phyloP scores from a whole-genome alignment of 2,888 invertebrate species.

The Microchrysa polita region DNA sequence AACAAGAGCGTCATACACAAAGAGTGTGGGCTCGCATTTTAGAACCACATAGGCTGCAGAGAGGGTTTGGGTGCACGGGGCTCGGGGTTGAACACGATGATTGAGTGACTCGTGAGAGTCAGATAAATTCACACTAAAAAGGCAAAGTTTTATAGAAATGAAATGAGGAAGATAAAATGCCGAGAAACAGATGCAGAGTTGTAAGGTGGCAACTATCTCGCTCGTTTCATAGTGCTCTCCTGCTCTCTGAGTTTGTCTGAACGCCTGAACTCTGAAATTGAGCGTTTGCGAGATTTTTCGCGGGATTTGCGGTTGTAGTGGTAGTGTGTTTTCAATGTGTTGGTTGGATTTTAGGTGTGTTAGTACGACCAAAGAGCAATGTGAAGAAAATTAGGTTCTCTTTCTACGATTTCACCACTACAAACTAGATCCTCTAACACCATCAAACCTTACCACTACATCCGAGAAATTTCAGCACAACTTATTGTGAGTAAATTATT shows the following conservation, averaged over 20 bases:
- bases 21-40: not conserved
- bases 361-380: too few relatives aligned
- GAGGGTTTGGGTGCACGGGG: constrained; percentile 4
- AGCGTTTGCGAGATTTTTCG: not conserved
- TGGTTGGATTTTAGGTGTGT: not conserved
- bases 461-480: not conserved
- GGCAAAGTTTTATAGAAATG: constrained; percentile 22
- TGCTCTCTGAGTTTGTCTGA: not conserved
- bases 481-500: constrained; percentile 33
- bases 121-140: constrained; percentile 24
- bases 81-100: not conserved
- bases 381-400: too few relatives aligned
- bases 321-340: not conserved
- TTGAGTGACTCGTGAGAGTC: constrained; percentile 16
- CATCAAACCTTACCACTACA: too few relatives aligned
- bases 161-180: constrained; percentile 16
- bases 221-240: not conserved
- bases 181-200: not conserved
- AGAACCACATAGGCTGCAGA: not conserved
- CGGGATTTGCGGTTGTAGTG: not conserved
- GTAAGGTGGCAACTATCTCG: not conserved
- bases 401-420: too few relatives aligned
- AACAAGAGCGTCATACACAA: constrained; percentile 17
- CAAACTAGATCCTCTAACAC: too few relatives aligned
- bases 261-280: too few relatives aligned